These are phyloP conservation scores for Oopsacas minuta DNA, from an alignment of 37 sponge, comb jelly and placozoan species.

Conservation along the genomic window DNA sequence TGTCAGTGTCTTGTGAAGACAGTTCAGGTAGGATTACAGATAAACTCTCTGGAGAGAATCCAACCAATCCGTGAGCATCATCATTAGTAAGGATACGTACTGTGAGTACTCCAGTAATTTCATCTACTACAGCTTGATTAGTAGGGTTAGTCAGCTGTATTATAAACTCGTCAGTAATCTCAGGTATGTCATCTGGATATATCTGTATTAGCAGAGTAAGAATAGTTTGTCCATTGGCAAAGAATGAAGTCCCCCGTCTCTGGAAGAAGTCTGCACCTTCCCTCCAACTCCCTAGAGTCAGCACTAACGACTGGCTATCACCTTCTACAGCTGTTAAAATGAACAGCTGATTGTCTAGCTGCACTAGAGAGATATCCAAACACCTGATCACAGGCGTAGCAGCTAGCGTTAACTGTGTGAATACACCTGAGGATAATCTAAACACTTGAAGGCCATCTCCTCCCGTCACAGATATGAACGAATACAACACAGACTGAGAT, in stretches of 20 bases:
- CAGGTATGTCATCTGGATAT: constrained; percentile 41
- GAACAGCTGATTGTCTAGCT: not conserved
- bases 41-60: constrained; percentile 43
- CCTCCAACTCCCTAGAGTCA: not conserved
- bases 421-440: not conserved
- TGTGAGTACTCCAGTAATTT: constrained; percentile 18
- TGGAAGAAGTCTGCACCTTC: not conserved
- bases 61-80: constrained; percentile 72
- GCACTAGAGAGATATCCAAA: not conserved
- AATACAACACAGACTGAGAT: not conserved
- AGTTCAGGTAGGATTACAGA: not conserved
- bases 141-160: constrained; percentile 31
- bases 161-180: constrained; percentile 44
- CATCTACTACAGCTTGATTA: constrained; percentile 38
- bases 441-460: not conserved
- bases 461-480: not conserved
- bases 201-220: not conserved
- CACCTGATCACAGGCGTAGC: not conserved
- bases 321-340: not conserved
- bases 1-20: not conserved
- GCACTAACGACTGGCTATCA: not conserved
- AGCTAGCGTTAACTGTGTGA: not conserved
- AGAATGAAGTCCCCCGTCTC: not conserved
- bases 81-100: constrained; percentile 66
- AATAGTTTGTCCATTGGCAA: not conserved